Evolutionary conservation across 2,797 vertebrate genomes (phyloP).

Genomic region (Manis pentadactyla): DNA sequence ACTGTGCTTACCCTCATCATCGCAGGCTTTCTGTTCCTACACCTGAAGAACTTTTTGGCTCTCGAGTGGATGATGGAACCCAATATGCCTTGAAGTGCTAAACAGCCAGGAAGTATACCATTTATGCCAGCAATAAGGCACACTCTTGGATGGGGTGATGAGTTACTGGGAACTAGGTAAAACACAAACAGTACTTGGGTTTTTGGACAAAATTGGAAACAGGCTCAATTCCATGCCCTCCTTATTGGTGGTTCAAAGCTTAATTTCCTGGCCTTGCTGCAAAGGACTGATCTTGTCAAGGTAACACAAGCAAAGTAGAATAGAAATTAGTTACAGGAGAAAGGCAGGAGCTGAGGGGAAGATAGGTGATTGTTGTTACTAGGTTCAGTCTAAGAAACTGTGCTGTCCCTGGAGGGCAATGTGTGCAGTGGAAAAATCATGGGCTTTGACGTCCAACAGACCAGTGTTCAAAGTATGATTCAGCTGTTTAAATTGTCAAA

Average conservation of each 20-base stretch:
- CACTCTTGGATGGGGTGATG: background rate
- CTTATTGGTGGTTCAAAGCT: constrained; percentile 41
- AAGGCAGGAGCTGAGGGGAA: background rate
- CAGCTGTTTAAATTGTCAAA: constrained; percentile 37
- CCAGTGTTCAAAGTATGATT: constrained; percentile 34
- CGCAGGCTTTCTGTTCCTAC: constrained; percentile 28
- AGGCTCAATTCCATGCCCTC: constrained; percentile 3
- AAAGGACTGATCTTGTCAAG: constrained; percentile 50
- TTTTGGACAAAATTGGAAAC: constrained; percentile 55
- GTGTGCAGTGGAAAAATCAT: background rate
- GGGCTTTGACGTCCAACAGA: constrained; percentile 8
- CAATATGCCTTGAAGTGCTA: background rate
- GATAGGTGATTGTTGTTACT: background rate
- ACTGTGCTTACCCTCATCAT: background rate
- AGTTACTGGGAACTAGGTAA: constrained; percentile 43
- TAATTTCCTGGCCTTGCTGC: constrained; percentile 34
- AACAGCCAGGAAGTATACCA: constrained; percentile 28
- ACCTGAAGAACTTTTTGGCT: constrained; percentile 11
- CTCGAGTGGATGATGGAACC: background rate
- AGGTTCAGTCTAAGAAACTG: constrained; percentile 17
- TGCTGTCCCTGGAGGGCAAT: background rate
- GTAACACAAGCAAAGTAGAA: constrained; percentile 47
- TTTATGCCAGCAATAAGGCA: background rate
- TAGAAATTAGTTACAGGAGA: constrained; percentile 48
- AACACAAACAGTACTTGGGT: constrained; percentile 57